Conservation (phyloP, 1,140 invertebrate species). For the Sminthurides bifidus region DNA sequence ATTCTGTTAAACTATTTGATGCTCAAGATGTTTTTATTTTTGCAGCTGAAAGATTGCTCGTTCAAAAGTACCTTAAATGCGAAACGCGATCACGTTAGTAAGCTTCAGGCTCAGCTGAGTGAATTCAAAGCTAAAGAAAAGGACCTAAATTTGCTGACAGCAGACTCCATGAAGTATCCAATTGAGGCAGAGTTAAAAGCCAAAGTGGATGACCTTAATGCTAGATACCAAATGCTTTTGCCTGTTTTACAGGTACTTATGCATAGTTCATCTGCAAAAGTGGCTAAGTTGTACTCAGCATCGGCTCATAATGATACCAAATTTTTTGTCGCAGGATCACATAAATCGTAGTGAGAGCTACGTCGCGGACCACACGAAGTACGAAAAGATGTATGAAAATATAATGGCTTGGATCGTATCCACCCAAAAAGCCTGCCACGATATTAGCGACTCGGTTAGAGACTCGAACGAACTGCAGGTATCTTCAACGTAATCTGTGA, state of each 20-base stretch:
- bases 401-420: slow-evolving; percentile 62
- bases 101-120: slow-evolving; percentile 58
- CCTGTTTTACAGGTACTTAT: slow-evolving; percentile 55
- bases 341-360: slow-evolving; percentile 39
- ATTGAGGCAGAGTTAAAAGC: slow-evolving; percentile 61
- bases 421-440: slow-evolving; percentile 57
- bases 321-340: slow-evolving; percentile 18
- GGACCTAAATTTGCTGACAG: slow-evolving; percentile 56
- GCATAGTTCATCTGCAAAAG: neutral
- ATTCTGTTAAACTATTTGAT: no score
- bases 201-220: slow-evolving; percentile 64
- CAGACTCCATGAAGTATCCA: slow-evolving; percentile 56
- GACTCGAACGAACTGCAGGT: slow-evolving; percentile 62
- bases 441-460: slow-evolving; percentile 71
- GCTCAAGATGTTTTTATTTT: no score
- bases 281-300: neutral
- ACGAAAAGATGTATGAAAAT: slow-evolving; percentile 62
- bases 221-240: slow-evolving; percentile 71
- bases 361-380: slow-evolving; percentile 69
- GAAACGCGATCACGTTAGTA: slow-evolving; percentile 66
- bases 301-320: neutral
- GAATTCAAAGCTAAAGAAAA: slow-evolving; percentile 58
- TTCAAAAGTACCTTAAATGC: slow-evolving; percentile 70
- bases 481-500: slow-evolving; percentile 3
- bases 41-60: slow-evolving; percentile 81